Base-by-base conservation (phyloP, 2,113 vertebrate genomes). In the Bettongia penicillata region DNA sequence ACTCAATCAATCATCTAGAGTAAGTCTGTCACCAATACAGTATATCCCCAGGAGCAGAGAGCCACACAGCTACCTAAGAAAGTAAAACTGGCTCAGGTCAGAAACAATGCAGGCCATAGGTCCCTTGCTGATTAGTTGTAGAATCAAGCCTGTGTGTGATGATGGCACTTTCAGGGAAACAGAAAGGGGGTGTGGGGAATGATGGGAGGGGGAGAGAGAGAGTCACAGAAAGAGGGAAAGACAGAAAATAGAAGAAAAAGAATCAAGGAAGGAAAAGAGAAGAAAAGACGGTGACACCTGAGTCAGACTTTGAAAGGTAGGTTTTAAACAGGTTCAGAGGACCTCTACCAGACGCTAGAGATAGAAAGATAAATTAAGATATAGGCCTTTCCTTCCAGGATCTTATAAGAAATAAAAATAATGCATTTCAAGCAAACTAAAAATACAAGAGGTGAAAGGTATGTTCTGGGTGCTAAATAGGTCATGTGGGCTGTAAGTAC, bases 141-240 rank as follows among this genome's bases (percentile, higher is more conserved):
- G 37, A 84, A 84, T 43, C 68, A 84, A 84, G 9, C 7, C 37
- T 84, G 7, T 84, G n/a, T 43, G n/a, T 43, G n/a, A n/a, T 43
- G n/a, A 84, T 7, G 6, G 6, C 1, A 84, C n/a, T 84, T 84
- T 19, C 68, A 84, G 37, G 37, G 16, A 77, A 37, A 3, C 0
- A 1, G 28, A 12, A 11, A 28, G 9, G 2, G 3, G 57, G 11
- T 1, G 11, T 0, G 28, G 2, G 28, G 3, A 12, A 24, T 8
- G 53, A 55, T 48, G 2, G 31, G 57, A 12, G 9, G 12, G 31
- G 14, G 31, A 14, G 0, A 31, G 28, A 28, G 26, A 12, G 11
- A 31, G 26, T 11, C 0, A 26, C 5, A 2, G 1, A 8, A 1
- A 9, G 3, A 11, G 5, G 19, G 8, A 11, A 10, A 9, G 28